phyloP scores from a whole-genome alignment of 2,888 invertebrate genomes.

The Philereme vetulata region DNA sequence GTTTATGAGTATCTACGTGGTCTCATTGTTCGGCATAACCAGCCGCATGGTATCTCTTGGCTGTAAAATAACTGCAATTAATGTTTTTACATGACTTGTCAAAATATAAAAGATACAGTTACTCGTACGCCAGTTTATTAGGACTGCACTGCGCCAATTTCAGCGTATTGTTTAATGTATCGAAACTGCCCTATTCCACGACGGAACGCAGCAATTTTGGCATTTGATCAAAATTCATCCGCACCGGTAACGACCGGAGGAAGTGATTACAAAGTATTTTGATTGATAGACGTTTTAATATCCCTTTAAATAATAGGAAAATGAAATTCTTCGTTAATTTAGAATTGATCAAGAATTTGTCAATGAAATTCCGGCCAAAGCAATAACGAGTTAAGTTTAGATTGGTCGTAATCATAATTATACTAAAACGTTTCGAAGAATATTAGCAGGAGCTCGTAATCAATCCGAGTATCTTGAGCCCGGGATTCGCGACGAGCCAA shows the following conservation, averaged over 20 bases:
- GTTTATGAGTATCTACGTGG: too few species aligned
- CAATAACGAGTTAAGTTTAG: constrained; percentile 41
- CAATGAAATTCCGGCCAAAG: constrained; percentile 37
- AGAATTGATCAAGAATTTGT: constrained; percentile 35
- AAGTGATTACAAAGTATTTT: constrained; percentile 35
- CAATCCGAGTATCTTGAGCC: constrained; percentile 25
- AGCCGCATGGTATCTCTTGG: constrained; percentile 1
- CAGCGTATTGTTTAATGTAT: constrained; percentile 37
- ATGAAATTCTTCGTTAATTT: constrained; percentile 37
- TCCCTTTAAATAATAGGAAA: constrained; percentile 38
- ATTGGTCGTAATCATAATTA: constrained; percentile 39
- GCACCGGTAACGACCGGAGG: constrained; percentile 27
- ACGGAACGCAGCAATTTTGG: constrained; percentile 36
- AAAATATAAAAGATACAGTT: constrained; percentile 34
- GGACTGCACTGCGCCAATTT: constrained; percentile 42
- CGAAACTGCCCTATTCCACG: constrained; percentile 31
- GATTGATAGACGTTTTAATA: constrained; percentile 43
- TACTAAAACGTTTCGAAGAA: constrained; percentile 31
- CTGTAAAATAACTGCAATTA: constrained; percentile 2
- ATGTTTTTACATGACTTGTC: constrained; percentile 22
- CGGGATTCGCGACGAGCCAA: constrained; percentile 17
- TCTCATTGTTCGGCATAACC: too few species aligned
- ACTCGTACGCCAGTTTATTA: constrained; percentile 34
- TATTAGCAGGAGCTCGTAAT: constrained; percentile 29
- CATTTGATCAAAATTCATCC: constrained; percentile 40